Conservation (phyloP, 2,113 vertebrate genomes). For the Coturnix japonica region DNA sequence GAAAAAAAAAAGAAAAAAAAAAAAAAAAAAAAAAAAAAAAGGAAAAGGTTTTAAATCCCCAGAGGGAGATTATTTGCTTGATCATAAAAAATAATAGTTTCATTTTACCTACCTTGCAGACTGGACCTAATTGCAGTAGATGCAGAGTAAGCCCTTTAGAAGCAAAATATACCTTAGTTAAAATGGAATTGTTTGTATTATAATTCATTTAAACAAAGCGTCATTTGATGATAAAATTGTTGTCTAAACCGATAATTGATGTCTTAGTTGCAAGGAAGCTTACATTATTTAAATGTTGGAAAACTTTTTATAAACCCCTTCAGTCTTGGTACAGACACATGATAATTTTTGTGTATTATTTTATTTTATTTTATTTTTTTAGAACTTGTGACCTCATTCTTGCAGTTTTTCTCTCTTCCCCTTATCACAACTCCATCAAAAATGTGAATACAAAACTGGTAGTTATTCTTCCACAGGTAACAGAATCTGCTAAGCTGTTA, state of each 20-base stretch:
- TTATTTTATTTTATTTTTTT: not conserved
- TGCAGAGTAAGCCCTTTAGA: not conserved
- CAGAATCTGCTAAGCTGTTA: not conserved
- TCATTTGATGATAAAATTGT: not conserved
- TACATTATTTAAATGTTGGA: not conserved
- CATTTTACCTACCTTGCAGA: not conserved
- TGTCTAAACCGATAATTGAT: not conserved
- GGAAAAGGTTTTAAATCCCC: not conserved
- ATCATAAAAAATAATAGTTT: not conserved
- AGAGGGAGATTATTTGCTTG: not conserved
- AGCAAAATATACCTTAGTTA: not conserved
- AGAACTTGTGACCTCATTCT: accelerated
- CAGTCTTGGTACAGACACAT: not conserved
- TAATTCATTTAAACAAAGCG: not conserved
- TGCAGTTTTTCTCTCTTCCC: not conserved
- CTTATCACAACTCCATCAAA: not conserved
- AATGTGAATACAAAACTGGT: not conserved
- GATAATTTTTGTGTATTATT: not conserved
- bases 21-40: not conserved
- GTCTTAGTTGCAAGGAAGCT: not conserved
- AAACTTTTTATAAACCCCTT: not conserved
- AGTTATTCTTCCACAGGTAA: not conserved
- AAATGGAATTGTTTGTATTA: not conserved
- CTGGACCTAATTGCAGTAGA: not conserved
- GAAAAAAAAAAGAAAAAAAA: not conserved